Evolutionary conservation across 2,113 vertebrate genomes (phyloP).

Genomic region (Peromyscus californicus): DNA sequence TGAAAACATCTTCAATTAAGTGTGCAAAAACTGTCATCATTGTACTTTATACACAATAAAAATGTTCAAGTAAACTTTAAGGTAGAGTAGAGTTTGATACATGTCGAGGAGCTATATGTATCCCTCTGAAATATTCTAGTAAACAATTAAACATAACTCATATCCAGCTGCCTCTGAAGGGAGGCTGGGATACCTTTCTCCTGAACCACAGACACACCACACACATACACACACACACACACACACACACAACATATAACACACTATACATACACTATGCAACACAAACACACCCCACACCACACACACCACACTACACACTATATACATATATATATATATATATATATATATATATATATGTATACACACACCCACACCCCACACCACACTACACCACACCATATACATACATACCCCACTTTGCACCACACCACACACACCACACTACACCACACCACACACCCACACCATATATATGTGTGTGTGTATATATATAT

Average conservation of each 20-base stretch:
- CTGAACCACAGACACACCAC: not conserved
- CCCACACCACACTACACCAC: too few species aligned
- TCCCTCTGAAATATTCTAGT: not conserved
- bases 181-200: not conserved
- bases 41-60: not conserved
- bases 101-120: not conserved
- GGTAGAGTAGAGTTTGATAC: not conserved
- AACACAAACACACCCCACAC: too few species aligned
- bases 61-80: not conserved
- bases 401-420: too few species aligned
- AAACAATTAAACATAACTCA: not conserved
- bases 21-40: not conserved
- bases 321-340: too few species aligned
- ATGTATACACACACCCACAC: too few species aligned
- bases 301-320: too few species aligned
- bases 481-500: too few species aligned
- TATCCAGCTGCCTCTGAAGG: not conserved
- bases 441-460: too few species aligned
- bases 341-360: too few species aligned
- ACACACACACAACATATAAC: not conserved
- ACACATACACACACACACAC: not conserved
- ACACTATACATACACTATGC: not conserved
- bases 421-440: too few species aligned
- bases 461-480: too few species aligned
- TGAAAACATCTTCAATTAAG: slow-evolving; percentile 12